Conservation (phyloP, 2,797 vertebrate genomes). For the Microhierax caerulescens region DNA sequence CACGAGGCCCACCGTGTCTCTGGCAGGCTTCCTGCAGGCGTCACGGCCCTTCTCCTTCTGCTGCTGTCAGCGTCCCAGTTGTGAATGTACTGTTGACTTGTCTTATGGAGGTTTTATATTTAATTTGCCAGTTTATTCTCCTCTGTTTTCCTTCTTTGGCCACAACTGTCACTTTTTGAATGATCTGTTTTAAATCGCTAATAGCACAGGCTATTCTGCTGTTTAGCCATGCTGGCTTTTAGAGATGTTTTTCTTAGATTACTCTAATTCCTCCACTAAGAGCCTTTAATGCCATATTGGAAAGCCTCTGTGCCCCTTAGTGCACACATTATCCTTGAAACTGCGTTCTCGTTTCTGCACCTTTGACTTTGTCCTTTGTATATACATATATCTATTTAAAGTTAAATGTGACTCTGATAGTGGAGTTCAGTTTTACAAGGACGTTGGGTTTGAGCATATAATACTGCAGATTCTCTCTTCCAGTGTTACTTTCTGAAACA, state of each 20-base stretch:
- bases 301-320: not conserved
- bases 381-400: not conserved
- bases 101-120: not conserved
- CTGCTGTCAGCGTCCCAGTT: not conserved
- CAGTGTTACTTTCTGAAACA: not conserved
- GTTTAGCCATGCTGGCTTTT: not conserved
- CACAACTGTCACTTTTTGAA: not conserved
- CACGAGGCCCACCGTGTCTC: not conserved
- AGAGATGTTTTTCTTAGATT: not conserved
- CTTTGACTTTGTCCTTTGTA: not conserved
- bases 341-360: not conserved
- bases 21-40: not conserved
- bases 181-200: not conserved
- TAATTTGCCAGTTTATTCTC: not conserved
- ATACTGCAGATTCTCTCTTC: not conserved
- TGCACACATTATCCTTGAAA: not conserved
- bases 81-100: not conserved
- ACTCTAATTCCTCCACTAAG: not conserved
- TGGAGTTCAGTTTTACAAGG: not conserved
- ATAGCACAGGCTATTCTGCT: not conserved
- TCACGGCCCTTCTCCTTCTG: not conserved
- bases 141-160: constrained; percentile 22
- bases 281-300: not conserved
- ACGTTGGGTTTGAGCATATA: not conserved
- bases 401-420: not conserved